Base-by-base conservation (phyloP, 2,888 invertebrate species). In the Diarsia brunnea region DNA sequence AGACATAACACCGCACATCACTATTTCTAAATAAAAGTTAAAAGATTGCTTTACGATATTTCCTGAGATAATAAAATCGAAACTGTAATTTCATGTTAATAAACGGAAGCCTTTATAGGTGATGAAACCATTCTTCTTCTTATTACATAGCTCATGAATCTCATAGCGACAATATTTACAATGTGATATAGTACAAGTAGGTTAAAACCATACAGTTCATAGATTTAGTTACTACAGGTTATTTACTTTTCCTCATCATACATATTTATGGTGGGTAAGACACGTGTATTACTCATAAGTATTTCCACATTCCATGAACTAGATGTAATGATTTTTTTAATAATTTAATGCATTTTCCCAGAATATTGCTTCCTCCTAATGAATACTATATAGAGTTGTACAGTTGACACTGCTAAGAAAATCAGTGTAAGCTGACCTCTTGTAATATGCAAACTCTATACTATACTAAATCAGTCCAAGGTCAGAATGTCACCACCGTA, bases 231-330 rank as follows among this genome's bases (percentile, higher is more conserved):
- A 12, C 4, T 45, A 24, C 63, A 63, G 1, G 5, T 49, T 38
- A 53, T 79, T 21, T 27, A 49, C 47, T 55, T 77, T 72, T 72
- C 55, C 55, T 55, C 55, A 24, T 76, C 53, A 38, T 55, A 24
- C 24, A 27, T 64, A 53, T 55, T 12, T 43, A 47, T 38, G 24
- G 14, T 51, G 47, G 19, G 27, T 47, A 4, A 21, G 19, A 12
- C 31, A 77, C 24, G 58, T 78, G 5, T 19, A 60, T 10, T 10
- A 60, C 55, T 60, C 21, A 68, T 51, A 61, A 21, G 14, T 43
- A 78, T 69, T 49, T 43, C 65, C 65, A 66, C n/a, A 58, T 60
- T 27, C 19, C 14, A 11, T 77, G 53, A 14, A 31, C 21, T n/a
- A 11, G 4, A 45, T 19, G 2, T 21, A 2, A 64, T 16, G 7